These are phyloP conservation scores for Erannis defoliaria DNA, from an alignment of 2,888 invertebrate genomes.

Conservation along the genomic window DNA sequence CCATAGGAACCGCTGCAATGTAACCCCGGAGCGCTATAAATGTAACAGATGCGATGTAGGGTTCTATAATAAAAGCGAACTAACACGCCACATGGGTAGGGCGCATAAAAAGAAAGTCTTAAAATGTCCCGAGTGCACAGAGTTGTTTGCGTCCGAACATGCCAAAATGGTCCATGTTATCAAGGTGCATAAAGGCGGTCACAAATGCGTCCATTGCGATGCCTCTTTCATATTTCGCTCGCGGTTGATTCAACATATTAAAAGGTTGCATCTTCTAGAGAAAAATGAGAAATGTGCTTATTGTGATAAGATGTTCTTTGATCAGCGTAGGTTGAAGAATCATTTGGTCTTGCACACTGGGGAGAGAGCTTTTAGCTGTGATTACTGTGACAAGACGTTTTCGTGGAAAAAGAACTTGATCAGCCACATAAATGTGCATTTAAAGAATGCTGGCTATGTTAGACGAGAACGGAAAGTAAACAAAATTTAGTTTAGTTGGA, in stretches of 20 bases:
- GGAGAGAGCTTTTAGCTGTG: conserved; percentile 84
- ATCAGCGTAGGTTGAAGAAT: conserved; percentile 63
- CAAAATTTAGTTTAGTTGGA: not conserved
- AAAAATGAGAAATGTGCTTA: conserved; percentile 70
- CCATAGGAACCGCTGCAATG: conserved; percentile 30
- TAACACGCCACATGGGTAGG: conserved; percentile 30
- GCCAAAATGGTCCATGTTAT: conserved; percentile 67
- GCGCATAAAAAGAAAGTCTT: conserved; percentile 34
- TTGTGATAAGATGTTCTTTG: conserved; percentile 70
- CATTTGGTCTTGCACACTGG: conserved; percentile 83
- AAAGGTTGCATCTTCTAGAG: conserved; percentile 71
- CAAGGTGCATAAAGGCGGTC: conserved; percentile 62
- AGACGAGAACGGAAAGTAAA: not conserved
- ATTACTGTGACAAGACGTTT: conserved; percentile 85
- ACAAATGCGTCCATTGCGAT: conserved; percentile 68
- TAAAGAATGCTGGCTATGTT: conserved; percentile 33
- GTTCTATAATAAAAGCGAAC: conserved; percentile 14
- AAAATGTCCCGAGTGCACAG: conserved; percentile 64
- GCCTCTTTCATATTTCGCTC: conserved; percentile 70
- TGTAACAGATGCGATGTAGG: conserved; percentile 29
- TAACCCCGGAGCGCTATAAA: conserved; percentile 6
- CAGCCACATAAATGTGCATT: conserved; percentile 76
- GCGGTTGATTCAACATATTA: conserved; percentile 67
- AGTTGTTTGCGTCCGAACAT: conserved; percentile 68
- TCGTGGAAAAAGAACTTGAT: conserved; percentile 86